A percentile compares a stretch with the other conserved stretches of the same genome.
Evolutionary conservation across 2,113 vertebrate species (phyloP).

Genomic region (Columbina picui): DNA sequence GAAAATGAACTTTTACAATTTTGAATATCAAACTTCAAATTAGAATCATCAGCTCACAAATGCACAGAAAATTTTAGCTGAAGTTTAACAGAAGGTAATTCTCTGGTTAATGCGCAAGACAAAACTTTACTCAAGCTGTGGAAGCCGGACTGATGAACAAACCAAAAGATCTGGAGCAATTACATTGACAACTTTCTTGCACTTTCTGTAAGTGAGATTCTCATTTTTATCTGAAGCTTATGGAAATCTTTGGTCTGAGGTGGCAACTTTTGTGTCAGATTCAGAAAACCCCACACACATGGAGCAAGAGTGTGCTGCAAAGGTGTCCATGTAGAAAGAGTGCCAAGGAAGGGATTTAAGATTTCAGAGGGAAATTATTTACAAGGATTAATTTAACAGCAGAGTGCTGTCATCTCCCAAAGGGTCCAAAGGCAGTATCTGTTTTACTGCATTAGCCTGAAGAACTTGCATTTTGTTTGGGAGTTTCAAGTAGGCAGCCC

Average conservation of each 20-base stretch:
- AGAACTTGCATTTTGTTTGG: neutral
- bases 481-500: rapidly evolving
- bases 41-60: neutral
- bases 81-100: neutral
- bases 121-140: neutral
- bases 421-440: neutral
- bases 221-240: neutral
- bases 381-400: neutral
- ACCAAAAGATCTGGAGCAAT: neutral
- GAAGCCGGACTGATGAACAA: neutral
- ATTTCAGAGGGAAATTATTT: neutral
- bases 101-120: neutral
- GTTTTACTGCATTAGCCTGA: neutral
- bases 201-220: neutral
- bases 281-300: neutral
- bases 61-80: neutral
- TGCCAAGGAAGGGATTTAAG: neutral
- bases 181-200: neutral
- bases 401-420: neutral
- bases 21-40: neutral
- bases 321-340: neutral
- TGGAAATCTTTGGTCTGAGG: neutral
- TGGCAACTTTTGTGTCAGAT: neutral
- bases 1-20: neutral
- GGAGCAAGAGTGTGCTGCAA: neutral